Conservation (phyloP, 2,888 invertebrate species). For the Mamestra brassicae region DNA sequence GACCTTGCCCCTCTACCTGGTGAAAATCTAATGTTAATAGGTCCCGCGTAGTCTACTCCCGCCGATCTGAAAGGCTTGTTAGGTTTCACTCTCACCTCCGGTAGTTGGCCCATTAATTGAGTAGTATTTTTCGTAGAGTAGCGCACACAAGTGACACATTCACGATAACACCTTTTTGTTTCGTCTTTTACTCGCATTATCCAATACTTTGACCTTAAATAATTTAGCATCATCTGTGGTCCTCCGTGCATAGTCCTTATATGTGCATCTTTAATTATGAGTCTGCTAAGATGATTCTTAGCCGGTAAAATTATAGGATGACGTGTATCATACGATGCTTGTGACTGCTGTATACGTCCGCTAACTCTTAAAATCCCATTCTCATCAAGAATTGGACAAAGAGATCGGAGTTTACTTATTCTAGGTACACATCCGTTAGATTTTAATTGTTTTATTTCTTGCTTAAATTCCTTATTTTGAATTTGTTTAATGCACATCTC, state of each 20-base stretch:
- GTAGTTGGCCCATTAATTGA: background rate
- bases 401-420: too few species aligned
- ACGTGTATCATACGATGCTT: background rate
- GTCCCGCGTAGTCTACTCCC: conserved; percentile 13
- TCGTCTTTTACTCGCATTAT: background rate
- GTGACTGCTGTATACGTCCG: conserved; percentile 1
- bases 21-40: conserved; percentile 5
- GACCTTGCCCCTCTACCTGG: background rate
- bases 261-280: conserved; percentile 5
- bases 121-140: background rate
- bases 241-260: conserved; percentile 1
- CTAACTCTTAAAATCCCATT: background rate
- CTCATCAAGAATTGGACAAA: background rate
- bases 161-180: background rate
- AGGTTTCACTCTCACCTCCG: background rate
- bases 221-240: conserved; percentile 8
- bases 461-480: too few species aligned
- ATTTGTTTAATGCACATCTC: too few species aligned
- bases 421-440: too few species aligned
- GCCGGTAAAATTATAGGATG: conserved; percentile 14
- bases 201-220: conserved; percentile 7
- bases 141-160: background rate
- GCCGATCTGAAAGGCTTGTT: background rate
- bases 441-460: too few species aligned
- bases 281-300: background rate